phyloP scores from a whole-genome alignment of 2,888 invertebrate genomes.

The Anagyrus pseudococci region DNA sequence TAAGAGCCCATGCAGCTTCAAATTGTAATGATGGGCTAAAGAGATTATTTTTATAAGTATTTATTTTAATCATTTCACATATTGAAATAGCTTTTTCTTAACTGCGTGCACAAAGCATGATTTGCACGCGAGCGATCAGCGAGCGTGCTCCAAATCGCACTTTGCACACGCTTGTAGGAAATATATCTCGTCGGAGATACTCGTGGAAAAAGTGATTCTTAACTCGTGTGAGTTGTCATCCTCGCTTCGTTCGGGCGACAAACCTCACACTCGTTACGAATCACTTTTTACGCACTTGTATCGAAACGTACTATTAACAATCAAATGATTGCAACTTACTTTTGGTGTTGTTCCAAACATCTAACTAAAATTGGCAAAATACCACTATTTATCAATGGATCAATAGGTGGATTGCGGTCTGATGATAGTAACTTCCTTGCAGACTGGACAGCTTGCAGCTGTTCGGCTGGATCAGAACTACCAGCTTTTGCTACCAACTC shows the following conservation, averaged over 20 bases:
- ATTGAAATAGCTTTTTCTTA: no score
- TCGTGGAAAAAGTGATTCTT: no score
- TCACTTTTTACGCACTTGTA: no score
- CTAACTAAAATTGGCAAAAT: slow-evolving; percentile 93
- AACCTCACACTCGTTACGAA: no score
- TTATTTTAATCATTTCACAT: neutral
- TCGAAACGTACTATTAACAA: no score
- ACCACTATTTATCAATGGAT: slow-evolving; percentile 91
- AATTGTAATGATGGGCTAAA: slow-evolving; percentile 87
- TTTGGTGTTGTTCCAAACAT: slow-evolving; percentile 85
- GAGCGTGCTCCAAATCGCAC: no score
- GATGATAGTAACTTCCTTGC: slow-evolving; percentile 95
- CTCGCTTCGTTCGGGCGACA: no score
- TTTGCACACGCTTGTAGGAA: no score
- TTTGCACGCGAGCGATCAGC: no score
- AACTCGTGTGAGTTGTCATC: no score
- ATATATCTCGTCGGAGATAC: no score
- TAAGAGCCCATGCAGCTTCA: slow-evolving; percentile 97
- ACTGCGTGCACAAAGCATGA: no score
- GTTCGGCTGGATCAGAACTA: slow-evolving; percentile 79
- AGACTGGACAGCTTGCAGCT: slow-evolving; percentile 91
- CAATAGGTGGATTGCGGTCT: slow-evolving; percentile 98
- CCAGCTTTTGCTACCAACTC: slow-evolving; percentile 88
- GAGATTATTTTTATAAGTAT: slow-evolving; percentile 1
- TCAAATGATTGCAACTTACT: slow-evolving; percentile 59